Evolutionary conservation across 2,113 vertebrate genomes (phyloP), one percentile per base, ranked within the genome.

Genomic region (Trematomus loennbergii): DNA sequence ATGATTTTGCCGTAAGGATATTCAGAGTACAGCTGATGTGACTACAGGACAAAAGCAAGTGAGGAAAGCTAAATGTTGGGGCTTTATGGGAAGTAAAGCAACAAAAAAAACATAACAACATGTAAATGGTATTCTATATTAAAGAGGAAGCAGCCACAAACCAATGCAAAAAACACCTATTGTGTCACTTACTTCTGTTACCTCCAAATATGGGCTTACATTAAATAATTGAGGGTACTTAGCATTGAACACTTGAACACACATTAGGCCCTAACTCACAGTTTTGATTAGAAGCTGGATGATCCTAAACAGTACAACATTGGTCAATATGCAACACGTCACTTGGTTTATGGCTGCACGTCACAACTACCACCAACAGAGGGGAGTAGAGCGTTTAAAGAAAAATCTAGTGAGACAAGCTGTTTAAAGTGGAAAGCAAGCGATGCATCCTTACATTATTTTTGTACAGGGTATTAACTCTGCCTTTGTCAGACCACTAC

Each of bases 341-440:
- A 46, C 65, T 49, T 54, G 9, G 12, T 55, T 58, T 12, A n/a
- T 57, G 22, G 17, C 22, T 64, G 82, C 59, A 76, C 18, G 4
- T 69, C 45, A 16, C 62, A 1, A 0, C 13, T 62, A 5, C 45
- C 4, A 43, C 74, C 89, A 77, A 17, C 62, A 87, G 91, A 72
- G 79, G 86, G 82, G 16, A 76, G 81, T 49, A 58, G 16, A 29
- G 45, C 52, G 72, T 48, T 4, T 66, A 53, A 59, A 1, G 36
- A 52, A 22, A 69, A 53, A 25, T 16, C 3, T 13, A 59, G 15
- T 9, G 5, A 15, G 52, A 22, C 4, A 1, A 49, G 9, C 4
- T 0, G 17, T 20, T 11, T 8, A 57, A 16, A 3, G n/a, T 33
- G 22, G 2, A 16, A 12, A 17, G 3, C 1, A 33, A 45, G 33